A percentile compares a stretch with the other conserved stretches of the same genome.
Evolutionary conservation across 2,113 vertebrate genomes (phyloP).

Genomic region (Physeter macrocephalus): DNA sequence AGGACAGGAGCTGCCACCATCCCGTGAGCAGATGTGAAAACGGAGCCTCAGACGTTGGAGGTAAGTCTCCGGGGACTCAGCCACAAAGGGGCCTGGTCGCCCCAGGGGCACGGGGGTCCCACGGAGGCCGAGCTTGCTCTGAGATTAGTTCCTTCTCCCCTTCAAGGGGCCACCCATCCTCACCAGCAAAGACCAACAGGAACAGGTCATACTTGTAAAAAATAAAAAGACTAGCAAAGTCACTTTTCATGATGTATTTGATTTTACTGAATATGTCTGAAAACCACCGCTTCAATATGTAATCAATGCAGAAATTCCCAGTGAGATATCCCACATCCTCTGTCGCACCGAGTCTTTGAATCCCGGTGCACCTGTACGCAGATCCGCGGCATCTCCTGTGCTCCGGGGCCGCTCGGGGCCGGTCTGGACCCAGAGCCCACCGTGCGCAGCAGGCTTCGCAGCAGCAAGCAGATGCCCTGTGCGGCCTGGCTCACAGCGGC

Average conservation of each 20-base stretch:
- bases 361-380: too few relatives aligned
- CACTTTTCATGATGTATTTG: neutral
- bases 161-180: too few relatives aligned
- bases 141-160: neutral
- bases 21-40: neutral
- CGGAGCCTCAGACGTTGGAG: neutral
- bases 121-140: neutral
- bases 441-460: neutral
- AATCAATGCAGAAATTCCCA: neutral
- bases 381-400: too few relatives aligned
- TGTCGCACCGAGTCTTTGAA: neutral
- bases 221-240: neutral
- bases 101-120: neutral
- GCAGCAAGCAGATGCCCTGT: too few relatives aligned
- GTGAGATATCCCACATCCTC: neutral
- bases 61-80: accelerated
- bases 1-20: neutral
- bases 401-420: too few relatives aligned
- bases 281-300: neutral
- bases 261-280: neutral
- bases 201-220: neutral
- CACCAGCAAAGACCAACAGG: neutral
- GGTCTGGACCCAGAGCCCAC: too few relatives aligned
- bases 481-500: too few relatives aligned
- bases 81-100: neutral